Base-by-base conservation (phyloP, 2,888 invertebrate species). In the Meta bourneti region DNA sequence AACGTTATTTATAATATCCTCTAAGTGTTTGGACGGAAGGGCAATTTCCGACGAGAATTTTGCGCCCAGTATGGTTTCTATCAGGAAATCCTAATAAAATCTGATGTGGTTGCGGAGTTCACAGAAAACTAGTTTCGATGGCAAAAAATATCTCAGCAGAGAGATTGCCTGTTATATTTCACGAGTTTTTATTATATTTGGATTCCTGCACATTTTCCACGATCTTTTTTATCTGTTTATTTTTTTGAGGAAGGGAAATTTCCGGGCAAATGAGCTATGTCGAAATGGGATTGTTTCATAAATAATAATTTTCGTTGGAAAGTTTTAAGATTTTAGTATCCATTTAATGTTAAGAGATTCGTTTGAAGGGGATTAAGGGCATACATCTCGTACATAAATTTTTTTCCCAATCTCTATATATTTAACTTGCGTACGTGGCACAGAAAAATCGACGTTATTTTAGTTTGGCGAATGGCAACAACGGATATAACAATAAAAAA, bases 1-100 rank as follows among this genome's bases (percentile, higher is more conserved):
- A 80, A 80, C 34, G 80, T 80, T 80, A 61, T 80, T 80, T 80
- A 80, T 80, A 80, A 80, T 80, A 69, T 54, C 54, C 34, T 48
- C 11, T 61, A 69, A 80, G 80, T 80, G 69, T 61, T 80, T 80
- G 69, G 61, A 34, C 80, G 69, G 79, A 80, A 80, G 80, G 54
- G 61, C 80, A 78, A 78, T 78, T 80, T 80, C 69, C 69, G 16
- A 80, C 16, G 61, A 80, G 54, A 80, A 19, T 52, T 80, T 80
- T 69, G 16, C 79, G 19, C 34, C 16, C 13, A n/a, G 34, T 52
- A 13, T 52, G 19, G 69, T 69, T 61, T 80, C 80, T 11, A 80
- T 80, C 80, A 80, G 69, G 20, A 34, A 61, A 61, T 61, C 69
- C 80, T 80, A 54, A 80, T 80, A 80, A 80, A 80, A 80, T 54